Conservation (phyloP, 2,113 vertebrate species). For the Callipepla californica region DNA sequence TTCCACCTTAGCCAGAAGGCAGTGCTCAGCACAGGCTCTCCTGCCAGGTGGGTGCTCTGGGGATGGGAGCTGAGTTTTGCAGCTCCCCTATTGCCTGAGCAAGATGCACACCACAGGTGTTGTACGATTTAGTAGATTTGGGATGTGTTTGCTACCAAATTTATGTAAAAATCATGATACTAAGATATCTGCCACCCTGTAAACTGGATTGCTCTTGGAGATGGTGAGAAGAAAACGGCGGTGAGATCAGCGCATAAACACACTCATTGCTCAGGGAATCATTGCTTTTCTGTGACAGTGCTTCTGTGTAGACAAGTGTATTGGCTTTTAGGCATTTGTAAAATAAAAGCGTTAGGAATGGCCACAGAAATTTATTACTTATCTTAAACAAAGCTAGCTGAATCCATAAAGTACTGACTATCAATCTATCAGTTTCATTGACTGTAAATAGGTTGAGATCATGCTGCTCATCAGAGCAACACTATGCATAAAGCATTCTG, state of each 20-base stretch:
- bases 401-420: constrained; percentile 7
- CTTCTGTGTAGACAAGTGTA: background rate
- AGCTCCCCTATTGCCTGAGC: background rate
- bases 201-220: background rate
- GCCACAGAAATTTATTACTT: constrained; percentile 1
- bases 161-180: background rate
- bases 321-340: background rate
- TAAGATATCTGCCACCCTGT: background rate
- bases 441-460: background rate
- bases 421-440: constrained; percentile 16
- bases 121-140: background rate
- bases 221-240: background rate
- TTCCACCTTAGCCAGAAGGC: background rate
- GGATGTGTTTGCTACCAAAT: background rate
- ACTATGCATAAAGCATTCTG: background rate
- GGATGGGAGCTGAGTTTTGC: background rate
- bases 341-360: background rate
- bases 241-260: background rate
- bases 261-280: background rate
- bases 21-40: accelerated
- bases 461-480: background rate
- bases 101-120: background rate
- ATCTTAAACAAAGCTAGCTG: background rate
- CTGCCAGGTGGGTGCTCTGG: background rate
- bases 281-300: background rate